A percentile compares a stretch with the other conserved stretches of the same genome.
phyloP scores from a whole-genome alignment of 2,797 vertebrate species.

The Chelonia mydas region DNA sequence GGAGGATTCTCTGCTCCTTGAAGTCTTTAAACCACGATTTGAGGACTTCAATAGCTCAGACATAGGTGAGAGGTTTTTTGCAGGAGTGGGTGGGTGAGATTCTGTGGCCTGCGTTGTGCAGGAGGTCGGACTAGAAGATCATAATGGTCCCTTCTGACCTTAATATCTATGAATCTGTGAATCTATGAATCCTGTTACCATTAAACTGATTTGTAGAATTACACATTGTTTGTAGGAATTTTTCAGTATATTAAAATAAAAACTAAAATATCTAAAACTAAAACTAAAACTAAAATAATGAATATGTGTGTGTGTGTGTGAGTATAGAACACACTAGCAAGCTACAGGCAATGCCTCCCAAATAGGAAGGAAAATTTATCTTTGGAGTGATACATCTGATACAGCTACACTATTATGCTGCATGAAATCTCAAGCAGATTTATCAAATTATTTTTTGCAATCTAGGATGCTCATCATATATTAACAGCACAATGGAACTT shows the following conservation, averaged over 20 bases:
- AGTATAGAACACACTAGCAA: neutral
- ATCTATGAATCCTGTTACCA: neutral
- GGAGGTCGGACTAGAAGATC: too few species aligned
- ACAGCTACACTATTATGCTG: rapidly evolving
- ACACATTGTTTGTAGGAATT: neutral
- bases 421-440: neutral
- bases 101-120: too few species aligned
- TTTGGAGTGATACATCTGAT: neutral
- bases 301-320: too few species aligned
- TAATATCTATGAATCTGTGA: too few species aligned
- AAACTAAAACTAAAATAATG: neutral
- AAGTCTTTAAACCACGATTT: too few species aligned
- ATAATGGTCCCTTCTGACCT: too few species aligned
- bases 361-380: neutral
- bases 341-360: neutral
- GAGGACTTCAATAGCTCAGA: too few species aligned
- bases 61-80: too few species aligned
- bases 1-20: too few species aligned
- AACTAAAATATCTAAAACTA: neutral
- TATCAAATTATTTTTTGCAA: neutral
- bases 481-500: neutral
- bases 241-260: neutral
- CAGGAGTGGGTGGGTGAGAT: too few species aligned
- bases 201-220: neutral
- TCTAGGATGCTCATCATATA: neutral